Evolutionary conservation across 2,797 vertebrate genomes (phyloP), one percentile per base, ranked within the genome.

Genomic region (Acridotheres tristis): DNA sequence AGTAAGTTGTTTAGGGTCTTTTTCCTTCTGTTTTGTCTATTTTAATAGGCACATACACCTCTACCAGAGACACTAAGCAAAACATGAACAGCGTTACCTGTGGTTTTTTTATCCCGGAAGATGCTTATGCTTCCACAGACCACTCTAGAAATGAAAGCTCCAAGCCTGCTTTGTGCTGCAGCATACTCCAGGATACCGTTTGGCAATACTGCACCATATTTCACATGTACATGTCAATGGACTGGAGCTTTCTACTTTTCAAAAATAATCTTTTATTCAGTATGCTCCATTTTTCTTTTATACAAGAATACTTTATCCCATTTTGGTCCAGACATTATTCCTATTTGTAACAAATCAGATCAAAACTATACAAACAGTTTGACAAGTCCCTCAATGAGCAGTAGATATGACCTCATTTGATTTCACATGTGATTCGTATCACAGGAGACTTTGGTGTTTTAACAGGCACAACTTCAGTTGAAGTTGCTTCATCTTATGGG

Each of bases 341-440:
- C 17, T 30, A 12, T 16, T 67, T 38, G 17, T 61, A 58, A 48
- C 8, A 86, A 53, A 42, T 48, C 26, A 57, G 54, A 78, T 14
- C 26, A 72, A 66, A 89, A 34, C 11, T 17, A 59, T 26, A 84
- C 20, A 20, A 47, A 59, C 19, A 40, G 50, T 62, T 55, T 66
- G 25, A 38, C 19, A 83, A 91, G 54, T 32, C 26, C 34, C 26
- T 84, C 58, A 59, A 22, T 5, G 34, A 84, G 23, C 26, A 57
- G 32, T 38, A 62, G 13, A 18, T 63, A 71, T 0, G 4, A 62
- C 8, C 15, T 59, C 30, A 59, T 23, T 63, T 77, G 32, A 79
- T 69, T 82, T 77, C 32, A n/a, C 6, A 18, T 0, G 0, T 14
- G 20, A 76, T 36, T 51, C 2, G 1, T 2, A 13, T 21, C 27